phyloP scores from a whole-genome alignment of 2,797 vertebrate genomes.

The Scolopax bukidnonensis region DNA sequence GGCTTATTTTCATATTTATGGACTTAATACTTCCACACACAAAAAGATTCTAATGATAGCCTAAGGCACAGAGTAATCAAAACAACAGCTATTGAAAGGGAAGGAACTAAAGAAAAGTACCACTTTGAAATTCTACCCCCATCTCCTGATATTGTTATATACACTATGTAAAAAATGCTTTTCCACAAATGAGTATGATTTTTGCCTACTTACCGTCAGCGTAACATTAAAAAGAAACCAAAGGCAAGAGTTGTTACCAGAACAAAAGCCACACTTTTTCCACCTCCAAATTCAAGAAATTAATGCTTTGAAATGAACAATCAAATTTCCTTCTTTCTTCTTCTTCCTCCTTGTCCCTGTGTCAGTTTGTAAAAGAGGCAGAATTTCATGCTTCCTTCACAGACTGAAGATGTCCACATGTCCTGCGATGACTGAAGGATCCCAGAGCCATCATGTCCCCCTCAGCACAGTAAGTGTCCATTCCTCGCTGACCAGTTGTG shows the following conservation, averaged over 20 bases:
- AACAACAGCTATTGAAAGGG: constrained; percentile 66
- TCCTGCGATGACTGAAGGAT: neutral
- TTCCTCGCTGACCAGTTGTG: rapidly evolving
- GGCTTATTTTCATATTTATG: constrained; percentile 79
- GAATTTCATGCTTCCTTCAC: rapidly evolving
- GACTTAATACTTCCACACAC: constrained; percentile 74
- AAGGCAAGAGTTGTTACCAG: neutral
- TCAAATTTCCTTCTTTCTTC: neutral
- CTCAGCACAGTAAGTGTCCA: neutral
- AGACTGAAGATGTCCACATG: rapidly evolving
- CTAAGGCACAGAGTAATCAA: constrained; percentile 72
- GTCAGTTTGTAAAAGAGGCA: neutral
- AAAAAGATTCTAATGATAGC: constrained; percentile 76
- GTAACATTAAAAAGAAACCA: constrained; percentile 25
- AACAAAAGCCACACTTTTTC: constrained; percentile 33
- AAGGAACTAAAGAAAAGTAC: constrained; percentile 41
- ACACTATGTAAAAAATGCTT: constrained; percentile 46
- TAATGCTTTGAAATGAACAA: neutral
- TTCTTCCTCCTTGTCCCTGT: neutral
- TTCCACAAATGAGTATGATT: constrained; percentile 58
- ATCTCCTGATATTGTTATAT: constrained; percentile 1
- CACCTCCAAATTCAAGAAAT: constrained; percentile 14
- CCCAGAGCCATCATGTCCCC: neutral
- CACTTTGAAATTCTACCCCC: constrained; percentile 45
- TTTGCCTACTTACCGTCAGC: constrained; percentile 41